Conservation (phyloP, 2,888 invertebrate genomes). For the Euclidia mi region DNA sequence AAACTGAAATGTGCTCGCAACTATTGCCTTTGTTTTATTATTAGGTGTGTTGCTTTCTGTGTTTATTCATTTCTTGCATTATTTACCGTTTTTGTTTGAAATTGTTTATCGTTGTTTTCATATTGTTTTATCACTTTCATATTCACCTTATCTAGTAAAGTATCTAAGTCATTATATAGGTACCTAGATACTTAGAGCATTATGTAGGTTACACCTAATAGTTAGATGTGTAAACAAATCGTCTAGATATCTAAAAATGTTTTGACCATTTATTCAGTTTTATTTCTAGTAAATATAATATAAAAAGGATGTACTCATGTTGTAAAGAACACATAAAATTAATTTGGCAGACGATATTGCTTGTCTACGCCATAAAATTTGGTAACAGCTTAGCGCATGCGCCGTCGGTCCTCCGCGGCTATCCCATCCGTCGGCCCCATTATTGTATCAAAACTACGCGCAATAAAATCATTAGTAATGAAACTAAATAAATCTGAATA, state of each 20-base stretch:
- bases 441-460: neutral
- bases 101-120: neutral
- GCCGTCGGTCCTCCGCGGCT: constrained; percentile 60
- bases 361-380: constrained; percentile 15
- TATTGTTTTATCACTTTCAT: too few species aligned
- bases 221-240: too few species aligned
- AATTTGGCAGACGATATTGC: constrained; percentile 11
- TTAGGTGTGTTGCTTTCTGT: neutral
- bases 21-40: constrained; percentile 16
- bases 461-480: neutral
- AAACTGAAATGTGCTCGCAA: constrained; percentile 26
- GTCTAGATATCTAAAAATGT: too few species aligned
- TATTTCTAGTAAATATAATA: too few species aligned
- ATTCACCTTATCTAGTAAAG: too few species aligned
- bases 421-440: constrained; percentile 35
- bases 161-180: too few species aligned
- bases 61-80: neutral
- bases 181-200: too few species aligned
- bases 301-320: neutral
- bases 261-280: too few species aligned
- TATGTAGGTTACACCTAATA: too few species aligned
- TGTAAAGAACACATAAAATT: constrained; percentile 6
- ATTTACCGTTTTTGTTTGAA: neutral
- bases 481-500: neutral
- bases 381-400: constrained; percentile 65